Evolutionary conservation across 2,888 invertebrate species (phyloP).

Genomic region (Macaria notata): DNA sequence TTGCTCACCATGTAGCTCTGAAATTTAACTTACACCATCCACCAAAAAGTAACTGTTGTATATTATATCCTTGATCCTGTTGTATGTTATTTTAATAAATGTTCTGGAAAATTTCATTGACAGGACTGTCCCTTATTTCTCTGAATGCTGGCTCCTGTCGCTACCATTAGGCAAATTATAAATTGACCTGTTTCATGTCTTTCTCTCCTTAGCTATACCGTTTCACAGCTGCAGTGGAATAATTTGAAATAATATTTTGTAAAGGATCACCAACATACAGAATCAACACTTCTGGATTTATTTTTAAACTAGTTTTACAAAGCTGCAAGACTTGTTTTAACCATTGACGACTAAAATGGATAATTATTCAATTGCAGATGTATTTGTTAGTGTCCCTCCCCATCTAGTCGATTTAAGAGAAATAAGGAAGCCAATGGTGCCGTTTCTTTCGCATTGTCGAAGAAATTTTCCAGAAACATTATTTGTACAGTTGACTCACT

Average conservation of each 20-base stretch:
- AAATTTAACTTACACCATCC: conserved; percentile 2
- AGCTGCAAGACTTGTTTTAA: conserved; percentile 82
- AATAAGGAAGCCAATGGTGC: conserved; percentile 61
- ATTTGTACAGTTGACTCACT: conserved; percentile 57
- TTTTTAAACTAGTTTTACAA: conserved; percentile 64
- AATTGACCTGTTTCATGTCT: conserved; percentile 56
- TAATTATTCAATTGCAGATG: conserved; percentile 80
- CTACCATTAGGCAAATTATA: conserved; percentile 39
- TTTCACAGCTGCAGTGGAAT: conserved; percentile 81
- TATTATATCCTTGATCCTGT: conserved; percentile 20
- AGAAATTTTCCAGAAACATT: conserved; percentile 76
- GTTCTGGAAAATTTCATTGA: conserved; percentile 78
- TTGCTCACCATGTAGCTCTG: conserved; percentile 16
- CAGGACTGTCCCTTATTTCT: conserved; percentile 76
- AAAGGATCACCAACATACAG: conserved; percentile 66
- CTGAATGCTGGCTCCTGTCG: conserved; percentile 62
- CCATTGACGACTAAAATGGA: conserved; percentile 77
- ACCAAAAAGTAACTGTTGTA: conserved; percentile 30
- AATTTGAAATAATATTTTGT: conserved; percentile 59
- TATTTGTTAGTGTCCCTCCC: conserved; percentile 56
- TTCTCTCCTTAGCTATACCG: conserved; percentile 72
- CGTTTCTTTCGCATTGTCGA: conserved; percentile 49
- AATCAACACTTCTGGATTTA: conserved; percentile 57
- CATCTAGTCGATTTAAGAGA: conserved; percentile 70
- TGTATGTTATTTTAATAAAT: conserved; percentile 25